These are phyloP conservation scores for Netelia fuscicornis DNA, from an alignment of 2,888 invertebrate genomes.

Conservation along the genomic window DNA sequence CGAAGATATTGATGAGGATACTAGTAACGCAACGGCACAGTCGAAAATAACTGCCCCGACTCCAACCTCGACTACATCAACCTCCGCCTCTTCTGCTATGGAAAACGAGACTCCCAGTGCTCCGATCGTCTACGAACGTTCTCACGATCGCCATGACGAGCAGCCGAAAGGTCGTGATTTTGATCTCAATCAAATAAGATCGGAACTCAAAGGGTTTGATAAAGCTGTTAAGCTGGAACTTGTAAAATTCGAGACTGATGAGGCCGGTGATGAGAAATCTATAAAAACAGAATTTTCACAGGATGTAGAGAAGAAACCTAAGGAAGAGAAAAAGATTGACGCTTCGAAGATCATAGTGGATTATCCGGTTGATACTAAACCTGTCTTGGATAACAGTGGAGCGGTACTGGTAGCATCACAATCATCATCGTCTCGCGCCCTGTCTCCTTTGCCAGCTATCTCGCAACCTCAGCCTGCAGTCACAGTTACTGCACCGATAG, in stretches of 20 bases:
- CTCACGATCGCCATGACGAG: constrained; percentile 85
- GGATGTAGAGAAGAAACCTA: constrained; percentile 77
- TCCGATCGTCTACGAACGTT: constrained; percentile 37
- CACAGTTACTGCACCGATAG: not conserved
- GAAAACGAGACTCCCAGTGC: constrained; percentile 20
- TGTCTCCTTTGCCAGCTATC: constrained; percentile 18
- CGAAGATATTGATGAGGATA: constrained; percentile 54
- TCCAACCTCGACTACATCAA: not conserved
- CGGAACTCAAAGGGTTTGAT: constrained; percentile 92
- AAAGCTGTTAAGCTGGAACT: constrained; percentile 87
- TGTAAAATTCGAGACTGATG: constrained; percentile 84
- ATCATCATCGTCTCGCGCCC: constrained; percentile 66
- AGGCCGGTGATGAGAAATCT: constrained; percentile 86
- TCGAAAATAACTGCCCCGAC: not conserved
- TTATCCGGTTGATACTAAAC: constrained; percentile 57
- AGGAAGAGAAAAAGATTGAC: constrained; percentile 78
- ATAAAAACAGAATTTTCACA: constrained; percentile 79
- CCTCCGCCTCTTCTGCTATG: not conserved
- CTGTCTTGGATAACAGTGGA: constrained; percentile 45
- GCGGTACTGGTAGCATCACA: constrained; percentile 26
- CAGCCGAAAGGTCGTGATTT: constrained; percentile 90
- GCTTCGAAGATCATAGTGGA: constrained; percentile 77
- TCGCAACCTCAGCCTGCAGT: constrained; percentile 48
- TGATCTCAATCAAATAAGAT: constrained; percentile 93
- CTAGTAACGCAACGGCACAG: not conserved